phyloP scores from a whole-genome alignment of 2,888 invertebrate species.

The Eristalinus sepulchralis region DNA sequence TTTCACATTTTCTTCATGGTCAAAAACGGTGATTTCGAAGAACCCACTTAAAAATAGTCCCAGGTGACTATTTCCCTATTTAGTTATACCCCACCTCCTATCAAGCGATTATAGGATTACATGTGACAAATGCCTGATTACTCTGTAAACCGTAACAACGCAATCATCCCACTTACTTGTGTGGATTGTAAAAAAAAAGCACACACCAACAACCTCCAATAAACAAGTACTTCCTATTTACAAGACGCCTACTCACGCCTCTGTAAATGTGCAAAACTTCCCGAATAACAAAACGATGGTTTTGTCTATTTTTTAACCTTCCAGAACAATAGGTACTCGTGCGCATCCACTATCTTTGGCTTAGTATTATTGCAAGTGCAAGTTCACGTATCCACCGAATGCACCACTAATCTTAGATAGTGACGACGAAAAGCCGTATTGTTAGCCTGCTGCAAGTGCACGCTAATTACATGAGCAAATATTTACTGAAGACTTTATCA shows the following conservation, averaged over 20 bases:
- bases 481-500: slow-evolving; percentile 2
- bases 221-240: slow-evolving; percentile 16
- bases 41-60: too few relatives aligned
- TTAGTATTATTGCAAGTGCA: slow-evolving; percentile 27
- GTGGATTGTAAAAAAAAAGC: slow-evolving; percentile 11
- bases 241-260: slow-evolving; percentile 1
- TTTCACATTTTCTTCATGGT: too few relatives aligned
- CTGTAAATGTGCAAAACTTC: neutral
- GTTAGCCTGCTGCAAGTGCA: neutral
- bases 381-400: slow-evolving; percentile 28
- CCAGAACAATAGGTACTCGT: slow-evolving; percentile 34
- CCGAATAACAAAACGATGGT: neutral
- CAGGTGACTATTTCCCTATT: too few relatives aligned
- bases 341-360: neutral
- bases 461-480: slow-evolving; percentile 14
- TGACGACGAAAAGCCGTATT: neutral
- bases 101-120: neutral
- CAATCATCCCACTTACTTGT: slow-evolving; percentile 5
- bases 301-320: slow-evolving; percentile 44
- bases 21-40: too few relatives aligned
- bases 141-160: neutral
- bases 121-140: neutral
- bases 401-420: neutral
- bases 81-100: too few relatives aligned
- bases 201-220: neutral